Evolutionary conservation across 1,140 invertebrate genomes (phyloP).

Genomic region (Amphibalanus amphitrite): DNA sequence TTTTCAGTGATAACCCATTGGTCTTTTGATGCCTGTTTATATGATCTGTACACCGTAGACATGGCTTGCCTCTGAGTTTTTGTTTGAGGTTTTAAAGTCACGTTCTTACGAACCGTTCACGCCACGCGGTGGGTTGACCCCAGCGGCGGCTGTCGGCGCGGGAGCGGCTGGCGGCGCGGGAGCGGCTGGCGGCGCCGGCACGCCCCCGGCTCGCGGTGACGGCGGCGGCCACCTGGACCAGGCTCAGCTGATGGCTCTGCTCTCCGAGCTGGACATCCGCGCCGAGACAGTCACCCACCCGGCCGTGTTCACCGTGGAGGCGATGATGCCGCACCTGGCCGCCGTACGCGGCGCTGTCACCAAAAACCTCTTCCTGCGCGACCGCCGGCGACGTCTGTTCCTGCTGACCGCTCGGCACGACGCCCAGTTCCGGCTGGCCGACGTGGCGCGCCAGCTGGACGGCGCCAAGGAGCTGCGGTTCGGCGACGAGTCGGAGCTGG

Average conservation of each 20-base stretch:
- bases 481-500: slow-evolving; percentile 24
- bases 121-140: no score
- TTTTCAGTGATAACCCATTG: no score
- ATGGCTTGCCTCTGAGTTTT: no score
- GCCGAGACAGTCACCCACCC: slow-evolving; percentile 22
- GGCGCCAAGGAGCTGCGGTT: slow-evolving; percentile 24
- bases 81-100: no score
- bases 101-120: no score
- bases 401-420: slow-evolving; percentile 26
- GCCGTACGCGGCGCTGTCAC: slow-evolving; percentile 23
- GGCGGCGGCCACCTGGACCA: neutral
- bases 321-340: slow-evolving; percentile 23
- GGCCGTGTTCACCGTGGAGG: slow-evolving; percentile 29
- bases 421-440: slow-evolving; percentile 23
- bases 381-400: slow-evolving; percentile 28
- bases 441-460: slow-evolving; percentile 24
- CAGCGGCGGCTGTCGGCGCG: no score
- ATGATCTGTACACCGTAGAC: no score
- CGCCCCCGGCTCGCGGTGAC: no score
- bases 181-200: no score
- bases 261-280: slow-evolving; percentile 16
- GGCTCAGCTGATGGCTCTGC: neutral
- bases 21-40: no score
- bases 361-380: slow-evolving; percentile 30
- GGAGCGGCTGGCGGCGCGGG: no score